Evolutionary conservation across 2,888 invertebrate species (phyloP).

Genomic region (Dasypolia templi): DNA sequence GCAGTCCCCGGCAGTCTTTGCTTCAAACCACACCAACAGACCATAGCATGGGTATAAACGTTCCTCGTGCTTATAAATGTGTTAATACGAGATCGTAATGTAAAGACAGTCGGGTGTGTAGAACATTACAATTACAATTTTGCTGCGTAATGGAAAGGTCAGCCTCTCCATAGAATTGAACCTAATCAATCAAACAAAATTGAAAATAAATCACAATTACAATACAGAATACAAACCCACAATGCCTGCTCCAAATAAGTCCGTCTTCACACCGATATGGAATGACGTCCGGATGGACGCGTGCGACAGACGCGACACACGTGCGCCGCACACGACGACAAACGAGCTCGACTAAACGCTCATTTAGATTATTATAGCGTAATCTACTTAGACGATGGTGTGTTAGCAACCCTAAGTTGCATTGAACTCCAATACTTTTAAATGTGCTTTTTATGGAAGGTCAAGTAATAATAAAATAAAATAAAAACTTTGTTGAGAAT

Average conservation of each 20-base stretch:
- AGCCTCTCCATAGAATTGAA: not conserved
- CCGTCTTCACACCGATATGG: constrained; percentile 68
- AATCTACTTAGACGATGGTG: constrained; percentile 81
- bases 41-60: too few relatives aligned
- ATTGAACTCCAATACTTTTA: constrained; percentile 58
- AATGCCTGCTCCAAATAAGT: constrained; percentile 64
- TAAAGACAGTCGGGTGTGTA: not conserved
- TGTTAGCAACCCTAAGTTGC: constrained; percentile 70
- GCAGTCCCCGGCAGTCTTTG: not conserved
- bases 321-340: constrained; percentile 84
- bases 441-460: not conserved
- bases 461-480: too few relatives aligned
- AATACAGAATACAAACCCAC: constrained; percentile 49
- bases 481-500: not conserved
- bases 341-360: constrained; percentile 81
- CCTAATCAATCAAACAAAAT: constrained; percentile 26
- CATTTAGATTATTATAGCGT: constrained; percentile 82
- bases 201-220: constrained; percentile 34
- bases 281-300: constrained; percentile 75
- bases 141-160: not conserved
- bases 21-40: too few relatives aligned
- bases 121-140: not conserved
- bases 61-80: not conserved
- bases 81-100: not conserved
- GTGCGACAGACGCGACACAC: constrained; percentile 77